Conservation (phyloP, 2,113 vertebrate genomes). For the Micromys minutus region DNA sequence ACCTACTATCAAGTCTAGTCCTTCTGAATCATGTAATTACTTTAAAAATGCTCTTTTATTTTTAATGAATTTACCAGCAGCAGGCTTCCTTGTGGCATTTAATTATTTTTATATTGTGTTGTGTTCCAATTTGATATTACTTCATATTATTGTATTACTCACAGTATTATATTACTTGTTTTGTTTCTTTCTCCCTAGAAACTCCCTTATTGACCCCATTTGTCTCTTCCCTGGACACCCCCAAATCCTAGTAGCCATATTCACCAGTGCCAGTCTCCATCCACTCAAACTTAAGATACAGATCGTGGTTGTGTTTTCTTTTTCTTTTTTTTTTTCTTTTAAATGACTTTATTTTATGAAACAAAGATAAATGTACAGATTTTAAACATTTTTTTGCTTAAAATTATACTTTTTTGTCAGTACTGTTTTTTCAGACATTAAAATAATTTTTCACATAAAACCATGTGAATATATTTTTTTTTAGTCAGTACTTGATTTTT, state of each 20-base stretch:
- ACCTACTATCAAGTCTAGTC: not conserved
- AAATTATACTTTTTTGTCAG: too few relatives aligned
- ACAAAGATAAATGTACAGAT: too few relatives aligned
- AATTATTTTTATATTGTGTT: not conserved
- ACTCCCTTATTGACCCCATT: not conserved
- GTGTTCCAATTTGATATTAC: not conserved
- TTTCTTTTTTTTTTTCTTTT: too few relatives aligned
- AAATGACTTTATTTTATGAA: too few relatives aligned
- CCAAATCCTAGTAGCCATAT: not conserved
- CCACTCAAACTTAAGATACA: not conserved
- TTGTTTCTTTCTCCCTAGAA: not conserved
- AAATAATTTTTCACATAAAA: too few relatives aligned
- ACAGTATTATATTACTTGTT: not conserved
- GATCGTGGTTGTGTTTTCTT: too few relatives aligned
- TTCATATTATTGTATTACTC: not conserved
- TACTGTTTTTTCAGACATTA: too few relatives aligned
- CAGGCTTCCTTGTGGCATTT: not conserved
- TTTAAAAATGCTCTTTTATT: not conserved
- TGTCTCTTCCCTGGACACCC: not conserved
- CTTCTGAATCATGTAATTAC: not conserved
- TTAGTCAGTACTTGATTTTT: too few relatives aligned
- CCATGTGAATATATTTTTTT: too few relatives aligned
- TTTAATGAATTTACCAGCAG: not conserved
- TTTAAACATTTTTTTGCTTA: too few relatives aligned
- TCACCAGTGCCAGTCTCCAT: not conserved